These are phyloP conservation scores for Ardeotis arabs DNA, from an alignment of 2,113 vertebrate species.

Conservation along the genomic window DNA sequence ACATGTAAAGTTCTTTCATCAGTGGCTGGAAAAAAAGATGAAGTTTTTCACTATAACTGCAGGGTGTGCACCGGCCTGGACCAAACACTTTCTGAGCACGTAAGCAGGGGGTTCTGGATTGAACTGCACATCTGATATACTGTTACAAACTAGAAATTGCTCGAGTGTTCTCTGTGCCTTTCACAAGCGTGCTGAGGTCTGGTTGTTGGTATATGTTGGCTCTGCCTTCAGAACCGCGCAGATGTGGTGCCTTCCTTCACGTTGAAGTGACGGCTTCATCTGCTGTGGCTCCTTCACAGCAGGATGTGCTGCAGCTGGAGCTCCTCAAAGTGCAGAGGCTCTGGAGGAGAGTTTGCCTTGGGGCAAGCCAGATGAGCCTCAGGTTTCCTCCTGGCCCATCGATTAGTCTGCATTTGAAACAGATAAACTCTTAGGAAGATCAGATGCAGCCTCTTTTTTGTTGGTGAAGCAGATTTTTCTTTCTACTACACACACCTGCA, in stretches of 20 bases:
- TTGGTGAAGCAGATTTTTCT: not conserved
- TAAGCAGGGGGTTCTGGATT: not conserved
- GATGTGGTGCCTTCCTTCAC: not conserved
- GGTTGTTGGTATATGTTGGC: accelerated
- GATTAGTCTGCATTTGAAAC: not conserved
- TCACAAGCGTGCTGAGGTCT: not conserved
- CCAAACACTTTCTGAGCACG: accelerated
- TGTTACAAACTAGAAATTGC: not conserved
- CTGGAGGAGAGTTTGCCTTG: not conserved
- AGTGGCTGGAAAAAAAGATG: not conserved
- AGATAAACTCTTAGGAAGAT: not conserved
- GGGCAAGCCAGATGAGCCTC: not conserved
- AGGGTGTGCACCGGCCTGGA: not conserved
- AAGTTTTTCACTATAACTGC: not conserved
- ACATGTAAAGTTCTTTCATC: not conserved
- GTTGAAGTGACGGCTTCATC: accelerated
- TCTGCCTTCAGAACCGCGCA: not conserved
- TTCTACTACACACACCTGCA: accelerated
- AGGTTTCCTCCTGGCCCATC: accelerated
- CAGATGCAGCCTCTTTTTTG: not conserved
- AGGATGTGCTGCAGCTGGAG: not conserved
- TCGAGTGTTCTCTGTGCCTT: not conserved
- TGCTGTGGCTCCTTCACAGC: not conserved
- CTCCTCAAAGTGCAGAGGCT: not conserved
- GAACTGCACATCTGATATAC: not conserved